Evolutionary conservation across 2,797 vertebrate species (phyloP), one percentile per base, ranked within the genome.

Genomic region (Oreonectes daqikongensis): DNA sequence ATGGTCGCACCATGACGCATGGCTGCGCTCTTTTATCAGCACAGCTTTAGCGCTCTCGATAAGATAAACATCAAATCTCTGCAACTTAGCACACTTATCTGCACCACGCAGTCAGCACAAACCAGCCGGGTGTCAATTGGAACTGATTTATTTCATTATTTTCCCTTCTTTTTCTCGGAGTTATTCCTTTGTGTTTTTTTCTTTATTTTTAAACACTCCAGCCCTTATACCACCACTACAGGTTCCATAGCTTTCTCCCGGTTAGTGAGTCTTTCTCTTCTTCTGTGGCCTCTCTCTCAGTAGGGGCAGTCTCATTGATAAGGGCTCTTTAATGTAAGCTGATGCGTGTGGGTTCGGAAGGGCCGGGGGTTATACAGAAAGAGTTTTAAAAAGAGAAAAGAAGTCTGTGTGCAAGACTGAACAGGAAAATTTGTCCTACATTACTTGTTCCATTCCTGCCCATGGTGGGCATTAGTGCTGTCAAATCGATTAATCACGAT

Each of bases 71-170:
- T 93, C 90, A 79, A 86, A 93, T 94, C 90, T 91, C 10, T 81
- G 87, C 89, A 92, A 91, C 92, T 93, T 93, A 91, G 87, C 88
- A 88, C 89, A 91, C 88, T 93, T 94, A 93, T 94, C 92, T 85
- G 84, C 87, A 86, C 86, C 85, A 86, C 87, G 81, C 92, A 93
- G 92, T 94, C 89, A 91, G 90, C 91, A 89, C 80, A 89, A 90
- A 90, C 87, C 71, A 91, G 86, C 88, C 89, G 88, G 88, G 88
- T 91, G 90, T 92, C 92, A 92, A 85, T 90, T 91, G 89, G 78
- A 38, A 77, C 85, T 89, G 86, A 89, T 90, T 92, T 87, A 82
- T 90, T 90, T 88, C 80, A 79, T 81, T 72, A 59, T 75, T 80
- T 73, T 52, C 24, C 35, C 50, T 61, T 75, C 53, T 14, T 28